Conservation (phyloP, 2,888 invertebrate species). For the Peribatodes rhomboidaria region DNA sequence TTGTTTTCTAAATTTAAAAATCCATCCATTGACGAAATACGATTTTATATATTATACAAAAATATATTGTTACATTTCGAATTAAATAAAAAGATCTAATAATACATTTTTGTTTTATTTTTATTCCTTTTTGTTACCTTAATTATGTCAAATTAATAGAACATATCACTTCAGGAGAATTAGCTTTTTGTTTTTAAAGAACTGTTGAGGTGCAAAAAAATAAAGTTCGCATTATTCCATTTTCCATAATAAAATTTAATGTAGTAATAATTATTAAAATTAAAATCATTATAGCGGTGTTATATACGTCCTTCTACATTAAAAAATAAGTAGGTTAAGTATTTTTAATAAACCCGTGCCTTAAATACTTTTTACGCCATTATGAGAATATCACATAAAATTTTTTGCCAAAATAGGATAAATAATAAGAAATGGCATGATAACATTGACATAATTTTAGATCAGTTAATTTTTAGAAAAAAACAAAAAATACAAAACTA, state of each 20-base stretch:
- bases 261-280: no score
- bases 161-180: slow-evolving; percentile 71
- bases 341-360: slow-evolving; percentile 81
- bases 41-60: slow-evolving; percentile 80
- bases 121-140: slow-evolving; percentile 61
- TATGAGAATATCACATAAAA: slow-evolving; percentile 81
- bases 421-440: neutral
- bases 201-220: slow-evolving; percentile 59
- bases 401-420: slow-evolving; percentile 68
- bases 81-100: slow-evolving; percentile 78
- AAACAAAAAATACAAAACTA: neutral
- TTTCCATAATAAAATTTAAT: slow-evolving; percentile 32
- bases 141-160: slow-evolving; percentile 64
- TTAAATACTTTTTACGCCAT: slow-evolving; percentile 85
- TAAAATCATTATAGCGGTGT: slow-evolving; percentile 63
- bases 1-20: slow-evolving; percentile 64
- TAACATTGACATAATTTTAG: neutral
- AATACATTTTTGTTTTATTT: slow-evolving; percentile 73
- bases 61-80: slow-evolving; percentile 83
- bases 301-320: slow-evolving; percentile 76
- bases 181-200: slow-evolving; percentile 48
- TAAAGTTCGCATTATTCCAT: slow-evolving; percentile 21
- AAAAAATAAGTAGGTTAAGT: slow-evolving; percentile 70
- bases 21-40: slow-evolving; percentile 83
- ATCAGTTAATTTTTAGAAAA: neutral